Conservation (phyloP, 2,888 invertebrate species). For the Tetranychus piercei region DNA sequence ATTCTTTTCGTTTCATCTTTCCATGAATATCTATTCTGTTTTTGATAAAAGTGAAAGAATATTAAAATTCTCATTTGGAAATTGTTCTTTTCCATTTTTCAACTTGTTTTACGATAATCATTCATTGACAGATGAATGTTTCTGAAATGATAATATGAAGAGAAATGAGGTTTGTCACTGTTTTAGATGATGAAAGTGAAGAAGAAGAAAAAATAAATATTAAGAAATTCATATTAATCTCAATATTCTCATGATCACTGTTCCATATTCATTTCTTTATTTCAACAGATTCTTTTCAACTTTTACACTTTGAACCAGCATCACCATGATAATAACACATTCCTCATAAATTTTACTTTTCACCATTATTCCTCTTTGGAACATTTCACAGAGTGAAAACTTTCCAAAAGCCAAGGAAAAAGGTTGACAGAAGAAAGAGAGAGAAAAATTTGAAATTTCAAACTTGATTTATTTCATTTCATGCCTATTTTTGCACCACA, state of each 20-base stretch:
- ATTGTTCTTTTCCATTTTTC: not conserved
- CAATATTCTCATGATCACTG: not conserved
- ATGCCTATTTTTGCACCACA: not conserved
- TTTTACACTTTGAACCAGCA: not conserved
- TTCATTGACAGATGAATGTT: not conserved
- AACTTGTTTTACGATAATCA: not conserved
- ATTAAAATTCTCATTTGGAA: too few species aligned
- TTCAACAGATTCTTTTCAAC: not conserved
- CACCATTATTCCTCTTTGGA: not conserved
- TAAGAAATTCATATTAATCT: not conserved
- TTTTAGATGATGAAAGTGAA: too few species aligned
- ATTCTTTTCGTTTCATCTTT: too few species aligned
- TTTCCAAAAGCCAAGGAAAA: not conserved
- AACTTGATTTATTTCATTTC: not conserved
- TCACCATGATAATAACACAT: not conserved
- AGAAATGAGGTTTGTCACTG: not conserved
- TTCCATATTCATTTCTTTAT: not conserved
- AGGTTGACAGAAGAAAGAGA: not conserved
- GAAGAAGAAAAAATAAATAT: not conserved
- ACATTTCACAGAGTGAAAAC: not conserved
- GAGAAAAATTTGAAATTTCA: not conserved
- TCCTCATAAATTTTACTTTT: constrained; percentile 1
- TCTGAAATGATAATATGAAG: not conserved
- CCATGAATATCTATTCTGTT: too few species aligned
- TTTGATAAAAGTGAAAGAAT: too few species aligned